These are phyloP conservation scores for Euproctis similis DNA, from an alignment of 2,888 invertebrate species.

Conservation along the genomic window DNA sequence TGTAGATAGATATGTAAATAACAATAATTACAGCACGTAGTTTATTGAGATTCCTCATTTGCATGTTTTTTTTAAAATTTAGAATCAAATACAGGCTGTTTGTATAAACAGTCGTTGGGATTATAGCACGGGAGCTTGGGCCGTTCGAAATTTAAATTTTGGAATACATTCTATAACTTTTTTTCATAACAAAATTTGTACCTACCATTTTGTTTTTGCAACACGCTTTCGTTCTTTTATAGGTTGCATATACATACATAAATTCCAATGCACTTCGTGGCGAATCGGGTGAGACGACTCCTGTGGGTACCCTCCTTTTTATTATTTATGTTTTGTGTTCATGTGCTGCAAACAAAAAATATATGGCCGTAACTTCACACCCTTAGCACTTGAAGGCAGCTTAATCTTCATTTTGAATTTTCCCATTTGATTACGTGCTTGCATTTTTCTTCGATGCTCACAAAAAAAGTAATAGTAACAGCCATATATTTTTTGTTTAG, in stretches of 20 bases:
- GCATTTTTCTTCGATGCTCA: no score
- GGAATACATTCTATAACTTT: conserved; percentile 7
- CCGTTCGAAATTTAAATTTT: conserved; percentile 20
- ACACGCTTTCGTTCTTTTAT: conserved; percentile 77
- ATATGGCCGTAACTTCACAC: conserved; percentile 9
- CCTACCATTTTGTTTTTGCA: conserved; percentile 62
- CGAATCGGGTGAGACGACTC: conserved; percentile 77
- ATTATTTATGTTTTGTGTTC: conserved; percentile 36
- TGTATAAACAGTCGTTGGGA: conserved; percentile 10
- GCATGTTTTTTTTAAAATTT: conserved; percentile 15
- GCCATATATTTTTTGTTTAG: conserved; percentile 2
- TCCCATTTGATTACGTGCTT: no score
- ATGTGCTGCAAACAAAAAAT: conserved; percentile 11
- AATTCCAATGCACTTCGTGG: conserved; percentile 59
- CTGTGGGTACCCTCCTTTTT: conserved; percentile 80
- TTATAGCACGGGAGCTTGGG: conserved; percentile 26
- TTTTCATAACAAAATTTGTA: conserved; percentile 22
- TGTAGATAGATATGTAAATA: not conserved
- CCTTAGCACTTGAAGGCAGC: no score
- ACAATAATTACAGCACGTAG: no score
- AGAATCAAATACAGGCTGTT: conserved; percentile 12
- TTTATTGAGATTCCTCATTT: conserved; percentile 1
- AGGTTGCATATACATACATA: conserved; percentile 78
- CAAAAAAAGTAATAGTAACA: not conserved
- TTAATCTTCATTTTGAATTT: no score